A percentile compares a stretch with the other conserved stretches of the same genome.
Evolutionary conservation across 2,113 vertebrate species (phyloP).

Genomic region (Scomber japonicus): DNA sequence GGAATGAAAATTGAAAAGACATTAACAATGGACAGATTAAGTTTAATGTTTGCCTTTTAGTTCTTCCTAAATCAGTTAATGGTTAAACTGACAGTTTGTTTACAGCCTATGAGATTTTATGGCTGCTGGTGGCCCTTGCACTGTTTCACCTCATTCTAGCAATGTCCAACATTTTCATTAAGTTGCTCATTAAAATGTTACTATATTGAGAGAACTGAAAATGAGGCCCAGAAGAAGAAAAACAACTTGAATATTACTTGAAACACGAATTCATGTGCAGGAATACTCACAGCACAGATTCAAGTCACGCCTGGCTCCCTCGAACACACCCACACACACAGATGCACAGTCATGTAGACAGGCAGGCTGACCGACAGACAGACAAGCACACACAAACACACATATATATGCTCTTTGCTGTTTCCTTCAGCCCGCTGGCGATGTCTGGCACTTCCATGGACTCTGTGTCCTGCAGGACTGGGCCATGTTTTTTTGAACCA

Average conservation of each 20-base stretch:
- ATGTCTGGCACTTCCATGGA: slow-evolving; percentile 52
- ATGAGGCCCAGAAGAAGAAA: background rate
- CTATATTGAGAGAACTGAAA: background rate
- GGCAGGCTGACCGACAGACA: slow-evolving; percentile 1
- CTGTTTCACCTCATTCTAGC: background rate
- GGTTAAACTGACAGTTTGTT: background rate
- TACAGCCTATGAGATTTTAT: background rate
- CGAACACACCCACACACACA: slow-evolving; percentile 27
- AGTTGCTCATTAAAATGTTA: background rate
- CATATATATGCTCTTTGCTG: background rate
- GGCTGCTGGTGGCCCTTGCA: background rate
- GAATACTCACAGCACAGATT: slow-evolving; percentile 5
- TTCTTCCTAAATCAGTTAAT: too few species aligned
- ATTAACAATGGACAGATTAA: too few species aligned
- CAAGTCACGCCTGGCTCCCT: slow-evolving; percentile 5
- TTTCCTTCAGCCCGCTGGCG: slow-evolving; percentile 38
- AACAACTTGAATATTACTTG: background rate
- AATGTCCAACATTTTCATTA: background rate
- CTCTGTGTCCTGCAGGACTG: slow-evolving; percentile 39
- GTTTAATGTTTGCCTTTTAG: too few species aligned
- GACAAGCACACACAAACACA: slow-evolving; percentile 13
- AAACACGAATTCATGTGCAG: background rate
- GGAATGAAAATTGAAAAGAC: too few species aligned
- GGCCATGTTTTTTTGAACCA: slow-evolving; percentile 29
- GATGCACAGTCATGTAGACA: slow-evolving; percentile 7